Percentiles rank a stretch among this genome's conserved stretches.
These are phyloP conservation scores for Gerris lacustris DNA, from an alignment of 2,888 invertebrate genomes.

Conservation along the genomic window DNA sequence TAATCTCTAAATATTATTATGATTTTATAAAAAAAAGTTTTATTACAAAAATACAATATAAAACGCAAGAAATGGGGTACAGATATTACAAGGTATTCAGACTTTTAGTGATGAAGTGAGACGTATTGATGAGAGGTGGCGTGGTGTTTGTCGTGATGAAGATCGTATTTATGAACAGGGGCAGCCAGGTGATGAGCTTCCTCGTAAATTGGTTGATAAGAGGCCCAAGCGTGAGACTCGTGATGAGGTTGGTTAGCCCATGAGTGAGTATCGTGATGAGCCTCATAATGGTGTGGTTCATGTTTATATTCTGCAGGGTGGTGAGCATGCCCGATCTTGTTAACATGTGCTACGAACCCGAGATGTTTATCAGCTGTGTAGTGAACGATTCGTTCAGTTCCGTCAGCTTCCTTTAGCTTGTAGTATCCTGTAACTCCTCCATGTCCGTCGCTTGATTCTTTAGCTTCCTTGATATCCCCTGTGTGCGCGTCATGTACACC, in stretches of 20 bases:
- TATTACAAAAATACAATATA: too few relatives aligned
- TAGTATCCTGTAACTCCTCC: constrained; percentile 31
- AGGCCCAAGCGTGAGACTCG: too few relatives aligned
- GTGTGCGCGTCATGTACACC: constrained; percentile 30
- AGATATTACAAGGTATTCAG: too few relatives aligned
- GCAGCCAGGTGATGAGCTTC: too few relatives aligned
- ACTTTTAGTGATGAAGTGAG: background rate
- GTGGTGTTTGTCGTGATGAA: background rate
- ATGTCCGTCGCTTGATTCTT: constrained; percentile 28
- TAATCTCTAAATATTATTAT: too few relatives aligned
- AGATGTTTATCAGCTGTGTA: constrained; percentile 30
- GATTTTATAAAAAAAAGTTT: too few relatives aligned
- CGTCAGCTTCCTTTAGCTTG: constrained; percentile 30
- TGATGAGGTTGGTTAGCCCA: too few relatives aligned
- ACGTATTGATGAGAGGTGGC: background rate
- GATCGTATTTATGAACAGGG: background rate
- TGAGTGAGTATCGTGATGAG: background rate
- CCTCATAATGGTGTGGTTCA: background rate
- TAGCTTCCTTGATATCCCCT: constrained; percentile 29
- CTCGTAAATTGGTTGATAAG: too few relatives aligned
- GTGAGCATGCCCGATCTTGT: constrained; percentile 27
- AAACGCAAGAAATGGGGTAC: too few relatives aligned
- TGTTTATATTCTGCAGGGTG: constrained; percentile 21
- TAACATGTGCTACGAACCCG: constrained; percentile 30
- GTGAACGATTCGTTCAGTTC: constrained; percentile 29